Percentiles rank a stretch among this genome's conserved stretches.
These are phyloP conservation scores for Mesopsocus fuscifrons DNA, from an alignment of 2,888 invertebrate species.

Conservation along the genomic window DNA sequence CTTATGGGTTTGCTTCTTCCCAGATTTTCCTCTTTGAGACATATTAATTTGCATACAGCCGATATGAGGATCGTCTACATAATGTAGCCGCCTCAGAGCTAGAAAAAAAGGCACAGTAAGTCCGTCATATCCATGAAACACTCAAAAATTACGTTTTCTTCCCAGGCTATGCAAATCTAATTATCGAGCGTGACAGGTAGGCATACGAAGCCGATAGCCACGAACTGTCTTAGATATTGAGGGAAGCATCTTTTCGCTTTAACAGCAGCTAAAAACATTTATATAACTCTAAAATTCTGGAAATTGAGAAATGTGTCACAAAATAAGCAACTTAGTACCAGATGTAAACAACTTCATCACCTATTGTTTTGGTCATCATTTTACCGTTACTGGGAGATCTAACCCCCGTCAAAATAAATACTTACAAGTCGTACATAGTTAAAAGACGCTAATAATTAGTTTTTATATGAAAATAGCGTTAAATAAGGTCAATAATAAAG, in stretches of 20 bases:
- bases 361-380: neutral
- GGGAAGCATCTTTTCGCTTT: neutral
- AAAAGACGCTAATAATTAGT: conserved; percentile 18
- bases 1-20: conserved; percentile 49
- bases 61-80: conserved; percentile 10
- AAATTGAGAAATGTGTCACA: neutral
- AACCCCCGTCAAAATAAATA: neutral
- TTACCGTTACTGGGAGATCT: neutral
- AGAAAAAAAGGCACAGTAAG: neutral
- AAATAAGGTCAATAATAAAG: conserved; percentile 24
- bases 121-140: no score
- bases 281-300: no score
- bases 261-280: neutral
- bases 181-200: no score
- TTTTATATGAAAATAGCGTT: no score
- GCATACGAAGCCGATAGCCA: no score
- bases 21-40: conserved; percentile 18
- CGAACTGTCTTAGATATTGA: no score
- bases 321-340: neutral
- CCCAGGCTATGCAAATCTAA: no score
- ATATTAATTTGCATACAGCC: conserved; percentile 10
- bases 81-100: conserved; percentile 11
- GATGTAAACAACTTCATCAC: conserved; percentile 4
- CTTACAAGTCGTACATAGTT: neutral
- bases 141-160: no score